Conservation (phyloP, 2,113 vertebrate genomes). For the Atrichornis clamosus region DNA sequence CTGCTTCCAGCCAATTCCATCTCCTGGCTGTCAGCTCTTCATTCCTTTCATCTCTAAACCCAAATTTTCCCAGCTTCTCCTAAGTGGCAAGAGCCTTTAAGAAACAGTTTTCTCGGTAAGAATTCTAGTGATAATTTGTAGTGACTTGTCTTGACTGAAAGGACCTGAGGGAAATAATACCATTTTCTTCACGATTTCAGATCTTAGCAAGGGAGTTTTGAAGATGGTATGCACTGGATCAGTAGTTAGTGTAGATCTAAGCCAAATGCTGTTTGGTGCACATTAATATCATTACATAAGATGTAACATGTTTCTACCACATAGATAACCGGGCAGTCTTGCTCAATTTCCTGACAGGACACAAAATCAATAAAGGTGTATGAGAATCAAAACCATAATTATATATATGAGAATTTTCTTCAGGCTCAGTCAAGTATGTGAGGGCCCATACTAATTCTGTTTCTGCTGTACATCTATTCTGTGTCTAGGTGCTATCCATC, state of each 20-base stretch:
- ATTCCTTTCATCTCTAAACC: neutral
- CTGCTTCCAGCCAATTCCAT: neutral
- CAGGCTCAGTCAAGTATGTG: neutral
- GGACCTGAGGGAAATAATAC: neutral
- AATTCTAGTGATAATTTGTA: neutral
- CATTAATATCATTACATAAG: neutral
- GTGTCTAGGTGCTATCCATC: neutral
- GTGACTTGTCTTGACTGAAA: neutral
- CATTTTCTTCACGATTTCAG: neutral
- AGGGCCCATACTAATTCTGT: neutral
- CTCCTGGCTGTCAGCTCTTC: neutral
- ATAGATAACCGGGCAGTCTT: neutral
- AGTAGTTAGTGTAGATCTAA: neutral
- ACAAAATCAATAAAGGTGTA: neutral
- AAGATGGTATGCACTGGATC: neutral
- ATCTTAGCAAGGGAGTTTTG: neutral
- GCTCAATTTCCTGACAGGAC: neutral
- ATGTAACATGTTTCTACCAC: neutral
- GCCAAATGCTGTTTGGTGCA: neutral
- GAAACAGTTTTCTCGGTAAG: neutral
- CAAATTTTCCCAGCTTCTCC: neutral
- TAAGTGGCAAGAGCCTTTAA: neutral
- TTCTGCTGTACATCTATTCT: fast-evolving
- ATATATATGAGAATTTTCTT: neutral
- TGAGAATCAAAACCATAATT: neutral